These are phyloP conservation scores for Aulostomus chinensis DNA, from an alignment of 2,797 vertebrate genomes.

Conservation along the genomic window DNA sequence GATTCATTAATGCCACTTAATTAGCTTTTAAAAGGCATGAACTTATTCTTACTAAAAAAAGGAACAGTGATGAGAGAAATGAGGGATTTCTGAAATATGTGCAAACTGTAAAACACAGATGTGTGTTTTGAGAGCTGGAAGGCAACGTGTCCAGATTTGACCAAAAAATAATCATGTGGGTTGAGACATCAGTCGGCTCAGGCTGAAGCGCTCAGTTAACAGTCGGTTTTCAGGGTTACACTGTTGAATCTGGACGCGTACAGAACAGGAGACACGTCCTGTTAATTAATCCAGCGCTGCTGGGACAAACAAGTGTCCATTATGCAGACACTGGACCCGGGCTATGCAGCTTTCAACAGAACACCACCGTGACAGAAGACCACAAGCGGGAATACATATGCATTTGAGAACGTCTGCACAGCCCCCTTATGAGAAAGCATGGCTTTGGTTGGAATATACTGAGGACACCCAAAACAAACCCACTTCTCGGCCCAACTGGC, in stretches of 20 bases:
- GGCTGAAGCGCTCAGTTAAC: conserved; percentile 51
- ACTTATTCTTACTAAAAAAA: conserved; percentile 48
- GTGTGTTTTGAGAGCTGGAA: conserved; percentile 39
- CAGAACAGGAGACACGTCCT: conserved; percentile 43
- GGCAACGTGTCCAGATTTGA: conserved; percentile 50
- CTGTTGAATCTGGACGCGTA: conserved; percentile 19
- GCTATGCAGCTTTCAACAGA: conserved; percentile 79
- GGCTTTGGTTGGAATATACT: conserved; percentile 63
- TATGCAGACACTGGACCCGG: conserved; percentile 67
- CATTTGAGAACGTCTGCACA: conserved; percentile 74
- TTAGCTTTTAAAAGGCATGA: conserved; percentile 36
- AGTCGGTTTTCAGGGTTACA: conserved; percentile 43
- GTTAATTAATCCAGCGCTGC: conserved; percentile 68
- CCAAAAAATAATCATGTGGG: conserved; percentile 59
- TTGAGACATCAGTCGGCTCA: conserved; percentile 41
- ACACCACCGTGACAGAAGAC: conserved; percentile 75
- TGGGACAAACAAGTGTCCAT: conserved; percentile 73
- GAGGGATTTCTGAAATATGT: conserved; percentile 34
- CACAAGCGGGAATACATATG: conserved; percentile 71
- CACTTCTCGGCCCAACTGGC: conserved; percentile 72
- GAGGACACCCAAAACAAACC: conserved; percentile 83
- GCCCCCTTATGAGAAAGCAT: conserved; percentile 71
- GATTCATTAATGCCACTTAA: conserved; percentile 51
- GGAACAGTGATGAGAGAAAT: conserved; percentile 41
- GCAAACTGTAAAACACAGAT: conserved; percentile 31